A percentile compares a stretch with the other conserved stretches of the same genome.
Conservation (phyloP, 2,797 vertebrate genomes). For the Cuculus canorus region DNA sequence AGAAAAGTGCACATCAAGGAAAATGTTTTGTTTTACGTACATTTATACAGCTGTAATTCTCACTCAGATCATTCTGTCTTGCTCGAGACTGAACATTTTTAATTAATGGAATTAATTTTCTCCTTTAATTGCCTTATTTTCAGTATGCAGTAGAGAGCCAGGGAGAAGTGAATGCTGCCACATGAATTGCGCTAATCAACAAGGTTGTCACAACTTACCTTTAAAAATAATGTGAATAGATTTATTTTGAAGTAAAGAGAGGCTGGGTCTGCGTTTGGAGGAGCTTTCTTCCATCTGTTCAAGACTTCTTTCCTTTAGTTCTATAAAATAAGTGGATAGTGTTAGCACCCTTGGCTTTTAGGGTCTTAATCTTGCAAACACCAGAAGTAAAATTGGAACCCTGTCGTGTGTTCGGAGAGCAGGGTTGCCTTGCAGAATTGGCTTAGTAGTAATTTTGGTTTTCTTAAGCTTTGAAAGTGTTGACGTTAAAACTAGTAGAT, state of each 20-base stretch:
- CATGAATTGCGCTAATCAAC: slow-evolving; percentile 70
- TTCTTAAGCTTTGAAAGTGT: not conserved
- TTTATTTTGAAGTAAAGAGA: slow-evolving; percentile 53
- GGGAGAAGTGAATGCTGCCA: slow-evolving; percentile 49
- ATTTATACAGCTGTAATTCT: slow-evolving; percentile 42
- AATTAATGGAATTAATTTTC: slow-evolving; percentile 72
- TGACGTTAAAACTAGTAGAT: not conserved
- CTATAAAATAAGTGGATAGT: not conserved
- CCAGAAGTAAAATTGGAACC: not conserved
- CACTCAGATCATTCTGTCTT: slow-evolving; percentile 34
- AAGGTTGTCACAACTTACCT: slow-evolving; percentile 69
- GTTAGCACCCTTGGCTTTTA: not conserved
- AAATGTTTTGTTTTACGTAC: slow-evolving; percentile 40
- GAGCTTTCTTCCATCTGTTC: not conserved
- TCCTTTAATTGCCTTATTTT: slow-evolving; percentile 67
- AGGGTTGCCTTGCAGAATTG: not conserved
- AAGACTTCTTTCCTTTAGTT: slow-evolving; percentile 5
- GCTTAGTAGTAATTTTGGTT: not conserved
- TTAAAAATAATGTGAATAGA: slow-evolving; percentile 59
- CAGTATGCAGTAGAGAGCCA: slow-evolving; percentile 48
- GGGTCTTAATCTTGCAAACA: slow-evolving; percentile 1
- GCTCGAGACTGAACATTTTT: slow-evolving; percentile 59
- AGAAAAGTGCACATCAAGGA: slow-evolving; percentile 27
- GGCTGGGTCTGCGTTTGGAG: not conserved
- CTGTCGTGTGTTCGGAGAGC: not conserved